These are phyloP conservation scores for Automeris io DNA, from an alignment of 2,888 invertebrate species.

Conservation along the genomic window DNA sequence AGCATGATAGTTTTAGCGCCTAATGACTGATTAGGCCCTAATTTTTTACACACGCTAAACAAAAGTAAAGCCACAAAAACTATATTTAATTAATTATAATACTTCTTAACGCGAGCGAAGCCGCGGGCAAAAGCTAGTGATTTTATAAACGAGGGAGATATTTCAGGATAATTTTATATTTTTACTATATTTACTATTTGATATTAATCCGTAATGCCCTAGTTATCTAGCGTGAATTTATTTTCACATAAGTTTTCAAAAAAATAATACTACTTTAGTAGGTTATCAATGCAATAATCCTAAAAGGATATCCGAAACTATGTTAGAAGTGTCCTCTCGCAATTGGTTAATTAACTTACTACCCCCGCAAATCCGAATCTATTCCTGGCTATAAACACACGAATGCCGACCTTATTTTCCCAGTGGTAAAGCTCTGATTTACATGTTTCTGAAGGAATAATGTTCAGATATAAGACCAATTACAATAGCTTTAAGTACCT, in stretches of 20 bases:
- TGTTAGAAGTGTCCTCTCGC: slow-evolving; percentile 15
- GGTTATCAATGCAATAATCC: slow-evolving; percentile 19
- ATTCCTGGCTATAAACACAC: neutral
- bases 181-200: neutral
- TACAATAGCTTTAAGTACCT: slow-evolving; percentile 12
- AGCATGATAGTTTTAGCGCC: no score
- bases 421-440: slow-evolving; percentile 3
- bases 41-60: no score
- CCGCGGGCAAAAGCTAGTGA: no score
- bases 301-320: slow-evolving; percentile 21
- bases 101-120: no score
- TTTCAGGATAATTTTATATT: neutral
- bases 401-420: neutral
- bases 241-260: neutral
- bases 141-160: no score
- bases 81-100: no score
- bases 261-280: slow-evolving; percentile 6
- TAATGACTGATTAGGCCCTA: no score
- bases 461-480: slow-evolving; percentile 13
- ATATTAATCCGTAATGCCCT: neutral
- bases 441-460: slow-evolving; percentile 15
- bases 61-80: no score
- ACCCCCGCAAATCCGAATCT: slow-evolving; percentile 16
- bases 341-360: slow-evolving; percentile 20
- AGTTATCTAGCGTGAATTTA: no score